Evolutionary conservation across 2,888 invertebrate species (phyloP), one percentile per base, ranked within the genome.

Genomic region (Congeria kusceri): DNA sequence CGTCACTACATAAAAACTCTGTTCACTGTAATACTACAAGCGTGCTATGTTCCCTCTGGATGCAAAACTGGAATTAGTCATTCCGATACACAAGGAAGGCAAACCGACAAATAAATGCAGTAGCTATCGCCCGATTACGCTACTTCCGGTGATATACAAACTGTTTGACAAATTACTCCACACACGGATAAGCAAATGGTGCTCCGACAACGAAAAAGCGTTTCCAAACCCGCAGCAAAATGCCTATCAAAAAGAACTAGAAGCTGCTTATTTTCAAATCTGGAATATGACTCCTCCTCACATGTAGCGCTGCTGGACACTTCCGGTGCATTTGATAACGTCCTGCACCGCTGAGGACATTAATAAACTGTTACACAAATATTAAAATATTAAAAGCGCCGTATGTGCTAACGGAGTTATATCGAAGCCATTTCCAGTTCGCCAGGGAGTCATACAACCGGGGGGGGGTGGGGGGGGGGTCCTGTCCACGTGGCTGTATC

Each of bases 381-480:
- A 61, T 61, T n/a, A 61, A n/a, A 61, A n/a, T n/a, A n/a, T n/a
- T n/a, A n/a, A n/a, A n/a, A n/a, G 61, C 32, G 25, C n/a, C 4
- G 61, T 32, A 4, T 20, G 29, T 11, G 62, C 39, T 15, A 32
- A 62, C 44, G 62, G 62, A 5, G 44, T 32, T 39, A n/a, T 13
- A 27, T 53, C 53, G n/a, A n/a, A n/a, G n/a, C n/a, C n/a, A n/a
- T 66, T 66, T n/a, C 57, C 66, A 39, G 49, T 66, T 5, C 44
- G 28, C 3, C 66, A 66, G 32, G 57, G 32, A 3, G 49, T 20
- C 9, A 29, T 27, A 28, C 49, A 64, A 64, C n/a, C n/a, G n/a
- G n/a, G n/a, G n/a, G n/a, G 56, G 56, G 3, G 66, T 3, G 3
- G 25, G 32, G 56, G 56, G 3, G 66, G 23, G 3, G 25, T 66